These are phyloP conservation scores for Vesta saturnalis DNA, from an alignment of 2,888 invertebrate genomes.

Conservation along the genomic window DNA sequence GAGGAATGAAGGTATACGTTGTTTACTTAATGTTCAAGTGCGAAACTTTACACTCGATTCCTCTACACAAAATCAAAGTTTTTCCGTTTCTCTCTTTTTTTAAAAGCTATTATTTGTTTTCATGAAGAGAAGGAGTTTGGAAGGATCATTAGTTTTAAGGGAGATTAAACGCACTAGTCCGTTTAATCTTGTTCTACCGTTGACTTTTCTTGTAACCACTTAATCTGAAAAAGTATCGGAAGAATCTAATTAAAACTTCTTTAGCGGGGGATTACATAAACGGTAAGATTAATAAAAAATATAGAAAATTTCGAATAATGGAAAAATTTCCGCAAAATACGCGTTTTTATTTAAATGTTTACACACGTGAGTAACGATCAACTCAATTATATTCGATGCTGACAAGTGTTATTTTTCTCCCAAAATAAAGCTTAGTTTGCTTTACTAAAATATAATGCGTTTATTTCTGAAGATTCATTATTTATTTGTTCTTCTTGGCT, in stretches of 20 bases:
- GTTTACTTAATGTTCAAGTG: no score
- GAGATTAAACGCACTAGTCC: slow-evolving; percentile 5
- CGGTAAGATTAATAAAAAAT: neutral
- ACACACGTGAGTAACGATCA: neutral
- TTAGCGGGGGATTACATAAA: neutral
- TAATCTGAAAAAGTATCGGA: slow-evolving; percentile 6
- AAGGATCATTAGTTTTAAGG: slow-evolving; percentile 7
- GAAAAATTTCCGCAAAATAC: no score
- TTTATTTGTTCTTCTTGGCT: no score
- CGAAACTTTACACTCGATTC: no score
- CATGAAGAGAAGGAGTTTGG: neutral
- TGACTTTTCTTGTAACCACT: slow-evolving; percentile 10
- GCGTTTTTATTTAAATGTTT: neutral
- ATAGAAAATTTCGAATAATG: no score
- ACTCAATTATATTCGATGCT: neutral
- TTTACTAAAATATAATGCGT: no score
- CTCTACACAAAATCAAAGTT: no score
- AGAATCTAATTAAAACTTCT: slow-evolving; percentile 8
- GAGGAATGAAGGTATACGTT: neutral
- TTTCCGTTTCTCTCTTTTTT: neutral
- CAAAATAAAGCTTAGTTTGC: no score
- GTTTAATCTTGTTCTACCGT: slow-evolving; percentile 4
- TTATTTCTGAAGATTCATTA: no score
- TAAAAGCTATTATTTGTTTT: slow-evolving; percentile 4
- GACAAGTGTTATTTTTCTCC: neutral